Conservation (phyloP, 2,888 invertebrate species). For the Megastigmus dorsalis region DNA sequence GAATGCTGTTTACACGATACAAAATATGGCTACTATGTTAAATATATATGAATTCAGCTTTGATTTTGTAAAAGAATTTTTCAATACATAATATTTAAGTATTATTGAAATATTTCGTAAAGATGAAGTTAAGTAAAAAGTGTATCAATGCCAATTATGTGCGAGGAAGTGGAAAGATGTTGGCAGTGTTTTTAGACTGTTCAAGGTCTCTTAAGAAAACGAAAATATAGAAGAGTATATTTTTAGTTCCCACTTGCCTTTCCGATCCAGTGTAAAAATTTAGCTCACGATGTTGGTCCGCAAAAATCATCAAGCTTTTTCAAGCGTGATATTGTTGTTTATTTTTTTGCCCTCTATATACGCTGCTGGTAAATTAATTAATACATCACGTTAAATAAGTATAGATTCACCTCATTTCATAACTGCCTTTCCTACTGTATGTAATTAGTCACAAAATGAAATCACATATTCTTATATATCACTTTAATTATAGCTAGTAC, state of each 20-base stretch:
- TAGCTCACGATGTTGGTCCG: slow-evolving; percentile 4
- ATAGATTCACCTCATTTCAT: background rate
- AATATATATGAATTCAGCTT: too few species aligned
- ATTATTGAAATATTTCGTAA: too few species aligned
- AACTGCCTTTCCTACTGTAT: too few species aligned
- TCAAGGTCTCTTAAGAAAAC: slow-evolving; percentile 33
- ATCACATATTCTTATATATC: background rate
- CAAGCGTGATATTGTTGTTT: background rate
- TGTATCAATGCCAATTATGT: background rate
- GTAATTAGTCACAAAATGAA: too few species aligned
- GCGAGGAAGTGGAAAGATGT: background rate
- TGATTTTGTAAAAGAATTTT: too few species aligned
- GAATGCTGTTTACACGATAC: too few species aligned
- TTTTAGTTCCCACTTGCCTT: slow-evolving; percentile 17
- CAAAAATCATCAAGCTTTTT: background rate
- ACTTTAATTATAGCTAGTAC: background rate
- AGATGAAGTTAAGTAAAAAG: too few species aligned
- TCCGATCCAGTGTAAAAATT: slow-evolving; percentile 26
- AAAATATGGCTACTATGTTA: too few species aligned
- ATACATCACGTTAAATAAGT: background rate
- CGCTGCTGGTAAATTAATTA: slow-evolving; percentile 13
- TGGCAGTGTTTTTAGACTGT: slow-evolving; percentile 16
- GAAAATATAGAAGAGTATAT: slow-evolving; percentile 43
- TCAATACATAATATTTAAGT: too few species aligned
- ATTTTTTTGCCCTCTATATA: background rate